These are phyloP conservation scores for Ciconia stormi DNA, from an alignment of 2,113 vertebrate species.

Conservation along the genomic window DNA sequence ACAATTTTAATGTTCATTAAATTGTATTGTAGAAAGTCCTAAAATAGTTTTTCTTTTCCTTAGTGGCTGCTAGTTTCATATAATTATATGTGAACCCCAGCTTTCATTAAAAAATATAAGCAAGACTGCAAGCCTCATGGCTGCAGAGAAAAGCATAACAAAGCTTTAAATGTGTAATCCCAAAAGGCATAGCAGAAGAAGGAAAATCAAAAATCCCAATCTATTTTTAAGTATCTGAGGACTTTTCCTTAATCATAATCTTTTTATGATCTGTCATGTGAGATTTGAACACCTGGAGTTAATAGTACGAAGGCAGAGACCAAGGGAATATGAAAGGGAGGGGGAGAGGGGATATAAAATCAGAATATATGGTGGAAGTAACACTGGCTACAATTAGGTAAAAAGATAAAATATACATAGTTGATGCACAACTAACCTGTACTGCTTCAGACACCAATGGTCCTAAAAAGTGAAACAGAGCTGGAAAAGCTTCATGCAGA, in stretches of 20 bases:
- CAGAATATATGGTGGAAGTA: not conserved
- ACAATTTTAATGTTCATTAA: not conserved
- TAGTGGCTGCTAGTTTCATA: not conserved
- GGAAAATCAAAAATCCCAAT: not conserved
- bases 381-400: not conserved
- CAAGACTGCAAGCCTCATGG: not conserved
- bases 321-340: not conserved
- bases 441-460: not conserved
- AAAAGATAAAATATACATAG: not conserved
- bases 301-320: not conserved
- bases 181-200: not conserved
- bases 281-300: not conserved
- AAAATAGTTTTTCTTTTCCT: not conserved
- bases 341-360: not conserved
- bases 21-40: not conserved
- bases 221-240: not conserved
- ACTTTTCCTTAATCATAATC: not conserved
- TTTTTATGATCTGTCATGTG: not conserved
- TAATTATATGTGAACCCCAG: not conserved
- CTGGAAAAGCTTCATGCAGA: not conserved
- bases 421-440: not conserved
- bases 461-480: not conserved
- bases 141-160: not conserved
- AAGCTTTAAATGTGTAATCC: not conserved
- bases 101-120: not conserved